A percentile compares a stretch with the other conserved stretches of the same genome.
Evolutionary conservation across 2,797 vertebrate genomes (phyloP).

Genomic region (Myotis planiceps): DNA sequence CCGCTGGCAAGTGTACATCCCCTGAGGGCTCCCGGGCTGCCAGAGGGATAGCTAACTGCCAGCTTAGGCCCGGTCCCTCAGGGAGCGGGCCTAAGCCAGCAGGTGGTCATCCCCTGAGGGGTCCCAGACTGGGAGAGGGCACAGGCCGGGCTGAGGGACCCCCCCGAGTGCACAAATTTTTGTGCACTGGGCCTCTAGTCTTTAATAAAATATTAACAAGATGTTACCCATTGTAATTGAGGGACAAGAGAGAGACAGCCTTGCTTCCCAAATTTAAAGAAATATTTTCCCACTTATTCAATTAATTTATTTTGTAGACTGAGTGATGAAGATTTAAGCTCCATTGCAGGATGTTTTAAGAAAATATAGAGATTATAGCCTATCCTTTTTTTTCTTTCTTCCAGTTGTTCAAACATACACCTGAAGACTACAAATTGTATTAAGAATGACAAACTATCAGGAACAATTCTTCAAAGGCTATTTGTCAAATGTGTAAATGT

Average conservation of each 20-base stretch:
- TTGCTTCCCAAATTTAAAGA: conserved; percentile 55
- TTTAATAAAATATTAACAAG: conserved; percentile 65
- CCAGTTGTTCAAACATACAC: conserved; percentile 51
- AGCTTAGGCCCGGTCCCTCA: too few relatives aligned
- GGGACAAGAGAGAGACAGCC: conserved; percentile 34
- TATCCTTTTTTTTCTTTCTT: conserved; percentile 27
- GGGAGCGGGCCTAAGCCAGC: too few relatives aligned
- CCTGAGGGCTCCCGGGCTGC: too few relatives aligned
- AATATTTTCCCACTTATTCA: conserved; percentile 48
- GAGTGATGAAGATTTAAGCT: conserved; percentile 27
- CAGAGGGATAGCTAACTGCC: too few relatives aligned
- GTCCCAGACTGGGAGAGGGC: too few relatives aligned
- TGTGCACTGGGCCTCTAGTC: not conserved
- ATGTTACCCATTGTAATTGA: conserved; percentile 61
- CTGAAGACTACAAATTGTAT: conserved; percentile 52
- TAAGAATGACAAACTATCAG: conserved; percentile 58
- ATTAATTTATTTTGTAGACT: conserved; percentile 43
- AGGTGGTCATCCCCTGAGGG: too few relatives aligned
- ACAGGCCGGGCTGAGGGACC: too few relatives aligned
- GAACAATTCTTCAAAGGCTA: conserved; percentile 62
- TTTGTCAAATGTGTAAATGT: conserved; percentile 65
- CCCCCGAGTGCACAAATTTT: too few relatives aligned
- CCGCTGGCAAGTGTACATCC: too few relatives aligned
- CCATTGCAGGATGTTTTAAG: not conserved
- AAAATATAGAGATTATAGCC: conserved; percentile 27